These are phyloP conservation scores for Margaritifera margaritifera DNA, from an alignment of 2,888 invertebrate species.

Conservation along the genomic window DNA sequence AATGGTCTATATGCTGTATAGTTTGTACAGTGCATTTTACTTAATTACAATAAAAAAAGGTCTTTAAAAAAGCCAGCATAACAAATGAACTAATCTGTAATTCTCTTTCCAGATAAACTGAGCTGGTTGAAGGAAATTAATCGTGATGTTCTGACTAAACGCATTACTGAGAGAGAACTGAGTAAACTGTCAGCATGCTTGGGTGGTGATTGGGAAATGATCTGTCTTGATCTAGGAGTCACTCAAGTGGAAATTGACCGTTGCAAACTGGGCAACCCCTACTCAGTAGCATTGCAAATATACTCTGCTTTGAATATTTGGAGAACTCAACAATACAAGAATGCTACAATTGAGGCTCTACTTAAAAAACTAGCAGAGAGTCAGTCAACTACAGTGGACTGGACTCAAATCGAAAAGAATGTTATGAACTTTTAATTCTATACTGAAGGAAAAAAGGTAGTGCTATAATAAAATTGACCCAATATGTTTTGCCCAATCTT, in stretches of 20 bases:
- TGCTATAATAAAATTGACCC: too few species aligned
- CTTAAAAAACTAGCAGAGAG: constrained; percentile 15
- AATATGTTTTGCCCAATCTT: too few species aligned
- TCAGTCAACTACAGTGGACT: constrained; percentile 24
- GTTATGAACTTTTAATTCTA: too few species aligned
- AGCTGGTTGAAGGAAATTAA: constrained; percentile 23
- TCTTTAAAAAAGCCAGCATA: too few species aligned
- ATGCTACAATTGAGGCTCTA: constrained; percentile 22
- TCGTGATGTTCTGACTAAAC: neutral
- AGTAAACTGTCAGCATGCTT: constrained; percentile 31
- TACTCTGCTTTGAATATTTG: constrained; percentile 29
- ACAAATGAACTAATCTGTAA: neutral
- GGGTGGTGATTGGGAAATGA: constrained; percentile 29
- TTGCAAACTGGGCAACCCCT: constrained; percentile 23
- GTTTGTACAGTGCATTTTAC: too few species aligned
- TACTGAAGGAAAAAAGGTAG: too few species aligned
- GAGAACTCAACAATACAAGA: constrained; percentile 7
- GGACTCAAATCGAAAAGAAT: constrained; percentile 11
- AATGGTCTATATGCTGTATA: too few species aligned
- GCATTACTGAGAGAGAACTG: constrained; percentile 27
- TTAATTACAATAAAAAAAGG: too few species aligned
- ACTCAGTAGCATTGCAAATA: constrained; percentile 25
- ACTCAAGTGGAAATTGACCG: constrained; percentile 24
- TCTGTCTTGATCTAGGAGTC: constrained; percentile 23
- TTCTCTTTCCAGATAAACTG: constrained; percentile 17